Percentiles rank a stretch among this genome's conserved stretches.
Conservation (phyloP, 2,797 vertebrate genomes). For the Pangasius krempfi region DNA sequence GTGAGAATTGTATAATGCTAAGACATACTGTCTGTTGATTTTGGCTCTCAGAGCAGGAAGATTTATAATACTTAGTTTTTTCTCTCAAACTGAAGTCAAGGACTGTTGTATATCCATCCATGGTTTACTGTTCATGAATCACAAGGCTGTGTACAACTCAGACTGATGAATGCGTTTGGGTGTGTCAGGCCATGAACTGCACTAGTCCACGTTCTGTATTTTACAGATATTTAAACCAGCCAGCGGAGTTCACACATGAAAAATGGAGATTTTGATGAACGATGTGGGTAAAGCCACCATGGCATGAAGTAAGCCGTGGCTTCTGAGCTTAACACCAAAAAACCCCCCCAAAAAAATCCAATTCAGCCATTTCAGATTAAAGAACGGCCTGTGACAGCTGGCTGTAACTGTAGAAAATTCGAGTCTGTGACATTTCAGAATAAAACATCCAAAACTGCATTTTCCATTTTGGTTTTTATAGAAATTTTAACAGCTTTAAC, state of each 20-base stretch:
- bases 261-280: slow-evolving; percentile 2
- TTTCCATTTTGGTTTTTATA: background rate
- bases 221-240: slow-evolving; percentile 8
- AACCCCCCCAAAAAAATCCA: background rate
- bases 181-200: background rate
- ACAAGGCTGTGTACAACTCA: background rate
- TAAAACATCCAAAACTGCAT: background rate
- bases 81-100: background rate
- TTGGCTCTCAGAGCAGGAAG: background rate
- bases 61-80: background rate
- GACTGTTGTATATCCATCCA: background rate
- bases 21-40: background rate
- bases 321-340: background rate
- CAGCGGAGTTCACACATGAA: background rate
- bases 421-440: background rate
- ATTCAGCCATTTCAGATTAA: background rate
- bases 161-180: background rate
- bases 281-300: background rate
- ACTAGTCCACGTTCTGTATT: background rate
- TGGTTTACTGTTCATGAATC: background rate
- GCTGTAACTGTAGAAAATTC: background rate
- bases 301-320: background rate
- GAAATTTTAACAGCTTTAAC: background rate
- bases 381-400: background rate
- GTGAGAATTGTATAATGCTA: background rate